A percentile compares a stretch with the other conserved stretches of the same genome.
These are phyloP conservation scores for Phyllostomus discolor DNA, from an alignment of 2,113 vertebrate species.

Conservation along the genomic window DNA sequence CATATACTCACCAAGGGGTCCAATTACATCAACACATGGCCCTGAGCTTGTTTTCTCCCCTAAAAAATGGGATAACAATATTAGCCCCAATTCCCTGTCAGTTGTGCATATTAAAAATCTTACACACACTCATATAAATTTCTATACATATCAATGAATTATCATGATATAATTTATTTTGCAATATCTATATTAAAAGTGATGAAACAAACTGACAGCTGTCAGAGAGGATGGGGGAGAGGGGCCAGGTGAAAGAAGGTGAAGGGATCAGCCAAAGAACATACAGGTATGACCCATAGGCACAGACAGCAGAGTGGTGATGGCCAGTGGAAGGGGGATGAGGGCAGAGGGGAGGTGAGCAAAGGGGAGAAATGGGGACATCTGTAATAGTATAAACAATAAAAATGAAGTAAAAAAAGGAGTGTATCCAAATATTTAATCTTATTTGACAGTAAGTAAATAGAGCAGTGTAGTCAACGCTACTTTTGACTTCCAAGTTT, in stretches of 20 bases:
- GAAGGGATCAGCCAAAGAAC: no score
- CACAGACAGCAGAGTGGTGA: no score
- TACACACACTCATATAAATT: neutral
- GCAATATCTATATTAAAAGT: neutral
- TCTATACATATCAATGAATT: neutral
- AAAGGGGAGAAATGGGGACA: no score
- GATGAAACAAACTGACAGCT: no score
- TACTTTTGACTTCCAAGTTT: neutral
- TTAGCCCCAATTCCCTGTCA: neutral
- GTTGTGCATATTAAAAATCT: neutral
- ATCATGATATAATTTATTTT: neutral
- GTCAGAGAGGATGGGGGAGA: no score
- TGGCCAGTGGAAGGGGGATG: no score
- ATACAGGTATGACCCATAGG: no score
- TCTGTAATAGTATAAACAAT: no score
- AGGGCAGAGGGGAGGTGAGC: no score
- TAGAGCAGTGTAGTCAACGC: fast-evolving
- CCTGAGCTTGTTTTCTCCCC: neutral
- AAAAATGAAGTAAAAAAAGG: no score
- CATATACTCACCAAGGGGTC: no score
- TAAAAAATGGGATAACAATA: neutral
- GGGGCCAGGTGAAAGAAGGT: no score
- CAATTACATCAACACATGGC: neutral
- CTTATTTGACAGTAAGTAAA: neutral
- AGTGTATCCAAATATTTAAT: neutral